Percentiles rank a stretch among this genome's conserved stretches.
Evolutionary conservation across 2,888 invertebrate species (phyloP).

Genomic region (Tridacna crocea): DNA sequence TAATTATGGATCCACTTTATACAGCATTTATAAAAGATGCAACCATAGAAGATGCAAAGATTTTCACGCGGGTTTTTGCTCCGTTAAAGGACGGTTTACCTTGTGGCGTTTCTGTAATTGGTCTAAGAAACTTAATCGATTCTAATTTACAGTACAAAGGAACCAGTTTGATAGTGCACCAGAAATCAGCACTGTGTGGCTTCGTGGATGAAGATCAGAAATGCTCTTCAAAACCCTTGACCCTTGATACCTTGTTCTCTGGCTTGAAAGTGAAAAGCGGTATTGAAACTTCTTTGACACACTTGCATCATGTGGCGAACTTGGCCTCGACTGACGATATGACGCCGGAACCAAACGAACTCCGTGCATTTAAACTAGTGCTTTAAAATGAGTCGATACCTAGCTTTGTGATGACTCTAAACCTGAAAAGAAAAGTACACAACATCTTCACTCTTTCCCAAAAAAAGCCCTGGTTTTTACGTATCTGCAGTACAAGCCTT

Average conservation of each 20-base stretch:
- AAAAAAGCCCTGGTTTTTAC: too few relatives aligned
- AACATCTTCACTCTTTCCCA: too few relatives aligned
- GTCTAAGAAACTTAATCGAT: slow-evolving; percentile 72
- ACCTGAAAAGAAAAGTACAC: too few relatives aligned
- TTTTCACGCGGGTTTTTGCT: slow-evolving; percentile 14
- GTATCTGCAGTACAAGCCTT: too few relatives aligned
- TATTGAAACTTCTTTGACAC: slow-evolving; percentile 73
- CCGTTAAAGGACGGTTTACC: slow-evolving; percentile 64
- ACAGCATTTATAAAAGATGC: slow-evolving; percentile 30
- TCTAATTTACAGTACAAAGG: slow-evolving; percentile 73
- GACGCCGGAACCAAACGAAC: slow-evolving; percentile 67
- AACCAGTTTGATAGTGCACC: slow-evolving; percentile 76
- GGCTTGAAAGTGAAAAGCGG: slow-evolving; percentile 16
- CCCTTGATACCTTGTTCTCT: slow-evolving; percentile 26
- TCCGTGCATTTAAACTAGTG: slow-evolving; percentile 43
- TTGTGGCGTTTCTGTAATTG: slow-evolving; percentile 73
- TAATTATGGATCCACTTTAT: slow-evolving; percentile 65
- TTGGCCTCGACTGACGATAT: slow-evolving; percentile 49
- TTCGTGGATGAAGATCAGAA: slow-evolving; percentile 59
- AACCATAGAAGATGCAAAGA: not conserved
- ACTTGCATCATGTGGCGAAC: slow-evolving; percentile 66
- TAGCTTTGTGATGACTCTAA: too few relatives aligned
- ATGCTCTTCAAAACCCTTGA: slow-evolving; percentile 13
- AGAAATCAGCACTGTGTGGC: slow-evolving; percentile 69
- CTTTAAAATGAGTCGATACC: slow-evolving; percentile 2